phyloP scores from a whole-genome alignment of 64 coral and sea anemone species.

The Pachyseris speciosa region DNA sequence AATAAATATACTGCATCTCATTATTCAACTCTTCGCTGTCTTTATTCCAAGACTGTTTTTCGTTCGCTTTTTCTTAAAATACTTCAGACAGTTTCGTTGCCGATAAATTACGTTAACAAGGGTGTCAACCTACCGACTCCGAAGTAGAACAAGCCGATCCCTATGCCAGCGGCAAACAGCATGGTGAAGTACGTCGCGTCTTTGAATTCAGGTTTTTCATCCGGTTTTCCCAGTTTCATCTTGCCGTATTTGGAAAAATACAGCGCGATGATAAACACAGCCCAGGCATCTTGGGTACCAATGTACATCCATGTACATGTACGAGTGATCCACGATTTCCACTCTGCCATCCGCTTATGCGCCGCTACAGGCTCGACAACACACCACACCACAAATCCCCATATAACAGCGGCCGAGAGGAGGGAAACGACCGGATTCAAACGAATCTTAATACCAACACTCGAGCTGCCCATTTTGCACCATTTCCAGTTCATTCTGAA shows the following conservation, averaged over 20 bases:
- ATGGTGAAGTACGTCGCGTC: conserved; percentile 77
- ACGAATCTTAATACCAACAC: conserved; percentile 28
- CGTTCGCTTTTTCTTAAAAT: neutral
- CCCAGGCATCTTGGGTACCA: conserved; percentile 82
- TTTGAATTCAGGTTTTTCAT: conserved; percentile 74
- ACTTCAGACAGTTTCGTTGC: neutral
- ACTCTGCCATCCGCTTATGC: conserved; percentile 2
- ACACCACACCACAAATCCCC: conserved; percentile 40
- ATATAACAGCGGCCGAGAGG: conserved; percentile 12
- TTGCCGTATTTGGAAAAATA: conserved; percentile 70
- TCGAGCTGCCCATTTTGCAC: conserved; percentile 38
- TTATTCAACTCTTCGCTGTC: neutral
- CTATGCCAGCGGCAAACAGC: conserved; percentile 86
- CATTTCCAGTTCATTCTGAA: conserved; percentile 29
- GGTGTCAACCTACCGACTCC: conserved; percentile 7
- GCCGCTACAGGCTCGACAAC: neutral
- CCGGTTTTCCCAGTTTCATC: conserved; percentile 76
- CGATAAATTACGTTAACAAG: no score
- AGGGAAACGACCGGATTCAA: conserved; percentile 48
- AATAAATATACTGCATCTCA: no score
- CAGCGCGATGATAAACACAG: conserved; percentile 60
- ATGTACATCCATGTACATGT: conserved; percentile 82
- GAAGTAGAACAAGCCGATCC: conserved; percentile 70
- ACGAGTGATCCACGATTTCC: conserved; percentile 64
- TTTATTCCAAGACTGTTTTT: neutral